Evolutionary conservation across 2,797 vertebrate species (phyloP).

Genomic region (Halcyon smyrnensis): DNA sequence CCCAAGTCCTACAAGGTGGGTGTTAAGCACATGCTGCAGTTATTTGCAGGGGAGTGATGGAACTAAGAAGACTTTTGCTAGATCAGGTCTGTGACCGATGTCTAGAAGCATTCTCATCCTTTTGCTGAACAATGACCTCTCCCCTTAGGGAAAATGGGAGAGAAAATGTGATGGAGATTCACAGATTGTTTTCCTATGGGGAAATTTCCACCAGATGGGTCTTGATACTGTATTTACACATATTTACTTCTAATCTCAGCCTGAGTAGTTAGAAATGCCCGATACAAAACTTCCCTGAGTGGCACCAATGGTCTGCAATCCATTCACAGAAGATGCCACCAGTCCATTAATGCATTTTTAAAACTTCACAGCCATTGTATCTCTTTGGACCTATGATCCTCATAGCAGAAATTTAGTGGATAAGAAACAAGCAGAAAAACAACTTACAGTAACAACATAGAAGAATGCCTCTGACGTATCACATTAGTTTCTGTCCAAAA

Average conservation of each 20-base stretch:
- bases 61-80: neutral
- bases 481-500: slow-evolving; percentile 23
- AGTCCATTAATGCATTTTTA: neutral
- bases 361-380: neutral
- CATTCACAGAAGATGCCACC: neutral
- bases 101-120: neutral
- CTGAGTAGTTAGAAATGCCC: neutral
- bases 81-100: neutral
- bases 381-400: neutral
- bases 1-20: neutral
- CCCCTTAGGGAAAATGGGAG: neutral
- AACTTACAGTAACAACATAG: neutral
- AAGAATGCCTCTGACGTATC: slow-evolving; percentile 7
- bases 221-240: neutral
- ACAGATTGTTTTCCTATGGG: neutral
- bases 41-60: neutral
- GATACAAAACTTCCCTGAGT: neutral
- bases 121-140: neutral
- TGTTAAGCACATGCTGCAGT: neutral
- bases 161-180: neutral
- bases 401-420: neutral
- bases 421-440: neutral
- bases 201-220: neutral
- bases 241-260: neutral
- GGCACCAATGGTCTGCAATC: neutral